Evolutionary conservation across 2,113 vertebrate species (phyloP).

Genomic region (Pogona vitticeps): DNA sequence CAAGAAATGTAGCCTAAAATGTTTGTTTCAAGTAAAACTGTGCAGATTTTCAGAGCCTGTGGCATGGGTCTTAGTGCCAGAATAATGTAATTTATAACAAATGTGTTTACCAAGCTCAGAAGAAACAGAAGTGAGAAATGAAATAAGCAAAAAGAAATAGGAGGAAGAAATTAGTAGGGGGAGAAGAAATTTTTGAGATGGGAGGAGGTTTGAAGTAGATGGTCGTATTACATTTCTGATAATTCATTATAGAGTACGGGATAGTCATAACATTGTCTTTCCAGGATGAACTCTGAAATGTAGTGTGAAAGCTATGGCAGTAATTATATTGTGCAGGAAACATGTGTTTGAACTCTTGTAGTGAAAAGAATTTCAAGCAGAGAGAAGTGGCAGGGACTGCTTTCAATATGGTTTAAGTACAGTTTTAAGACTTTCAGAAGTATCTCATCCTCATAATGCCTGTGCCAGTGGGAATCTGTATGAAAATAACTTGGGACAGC

Average conservation of each 20-base stretch:
- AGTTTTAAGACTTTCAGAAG: background rate
- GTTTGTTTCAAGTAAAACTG: background rate
- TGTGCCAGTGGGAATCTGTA: slow-evolving; percentile 20
- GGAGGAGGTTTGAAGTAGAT: background rate
- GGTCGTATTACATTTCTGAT: background rate
- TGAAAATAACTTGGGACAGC: slow-evolving; percentile 10
- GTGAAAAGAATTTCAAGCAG: slow-evolving; percentile 7
- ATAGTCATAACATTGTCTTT: slow-evolving; percentile 4
- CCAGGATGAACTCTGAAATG: background rate
- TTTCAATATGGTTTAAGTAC: background rate
- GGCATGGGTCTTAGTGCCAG: background rate
- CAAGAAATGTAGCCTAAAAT: background rate
- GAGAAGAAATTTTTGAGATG: background rate
- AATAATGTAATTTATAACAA: background rate
- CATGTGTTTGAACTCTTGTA: background rate
- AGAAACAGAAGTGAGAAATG: background rate
- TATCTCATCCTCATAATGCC: background rate
- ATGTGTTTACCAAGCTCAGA: background rate
- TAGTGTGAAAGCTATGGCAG: background rate
- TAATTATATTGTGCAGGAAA: slow-evolving; percentile 11
- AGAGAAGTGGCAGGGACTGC: background rate
- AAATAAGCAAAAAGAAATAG: background rate
- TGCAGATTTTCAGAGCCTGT: too few relatives aligned
- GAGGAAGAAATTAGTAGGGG: background rate
- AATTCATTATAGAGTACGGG: background rate